Conservation (phyloP, 1,140 invertebrate genomes). For the Mesaphorura yosii region DNA sequence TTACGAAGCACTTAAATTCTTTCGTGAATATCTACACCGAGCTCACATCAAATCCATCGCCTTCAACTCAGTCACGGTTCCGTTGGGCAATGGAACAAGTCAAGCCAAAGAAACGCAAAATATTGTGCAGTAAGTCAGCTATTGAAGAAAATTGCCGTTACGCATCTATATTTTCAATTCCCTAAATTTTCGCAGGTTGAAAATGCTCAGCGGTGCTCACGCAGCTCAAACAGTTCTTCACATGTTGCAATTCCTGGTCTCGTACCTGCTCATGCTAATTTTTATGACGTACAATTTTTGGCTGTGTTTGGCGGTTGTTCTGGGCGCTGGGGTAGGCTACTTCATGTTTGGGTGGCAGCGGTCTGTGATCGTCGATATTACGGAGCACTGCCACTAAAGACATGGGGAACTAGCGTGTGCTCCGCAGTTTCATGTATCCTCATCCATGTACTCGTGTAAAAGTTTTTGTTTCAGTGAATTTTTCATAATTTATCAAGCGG, state of each 20-base stretch:
- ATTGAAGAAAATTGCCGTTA: too few relatives aligned
- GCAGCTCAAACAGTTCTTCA: slow-evolving; percentile 51
- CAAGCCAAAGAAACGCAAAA: slow-evolving; percentile 24
- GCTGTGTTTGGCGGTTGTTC: slow-evolving; percentile 46
- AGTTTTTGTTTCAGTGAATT: too few relatives aligned
- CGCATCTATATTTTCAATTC: too few relatives aligned
- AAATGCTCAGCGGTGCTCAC: slow-evolving; percentile 41
- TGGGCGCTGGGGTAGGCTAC: slow-evolving; percentile 52
- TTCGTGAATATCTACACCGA: slow-evolving; percentile 27
- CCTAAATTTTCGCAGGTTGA: slow-evolving; percentile 31
- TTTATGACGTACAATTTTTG: slow-evolving; percentile 68
- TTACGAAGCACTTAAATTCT: slow-evolving; percentile 40
- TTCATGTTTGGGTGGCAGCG: slow-evolving; percentile 54
- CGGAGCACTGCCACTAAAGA: slow-evolving; percentile 48
- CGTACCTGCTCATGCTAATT: slow-evolving; percentile 60
- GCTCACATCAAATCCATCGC: slow-evolving; percentile 22
- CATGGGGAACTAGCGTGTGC: too few relatives aligned
- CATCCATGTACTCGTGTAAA: too few relatives aligned
- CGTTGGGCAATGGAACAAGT: slow-evolving; percentile 22
- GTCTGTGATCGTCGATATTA: slow-evolving; percentile 40
- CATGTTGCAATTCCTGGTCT: slow-evolving; percentile 50
- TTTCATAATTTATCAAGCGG: too few relatives aligned
- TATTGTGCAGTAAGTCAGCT: slow-evolving; percentile 23
- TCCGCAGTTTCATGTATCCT: too few relatives aligned
- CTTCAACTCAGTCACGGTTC: slow-evolving; percentile 23